These are phyloP conservation scores for Procavia capensis DNA, from an alignment of 2,113 vertebrate genomes.

Conservation along the genomic window DNA sequence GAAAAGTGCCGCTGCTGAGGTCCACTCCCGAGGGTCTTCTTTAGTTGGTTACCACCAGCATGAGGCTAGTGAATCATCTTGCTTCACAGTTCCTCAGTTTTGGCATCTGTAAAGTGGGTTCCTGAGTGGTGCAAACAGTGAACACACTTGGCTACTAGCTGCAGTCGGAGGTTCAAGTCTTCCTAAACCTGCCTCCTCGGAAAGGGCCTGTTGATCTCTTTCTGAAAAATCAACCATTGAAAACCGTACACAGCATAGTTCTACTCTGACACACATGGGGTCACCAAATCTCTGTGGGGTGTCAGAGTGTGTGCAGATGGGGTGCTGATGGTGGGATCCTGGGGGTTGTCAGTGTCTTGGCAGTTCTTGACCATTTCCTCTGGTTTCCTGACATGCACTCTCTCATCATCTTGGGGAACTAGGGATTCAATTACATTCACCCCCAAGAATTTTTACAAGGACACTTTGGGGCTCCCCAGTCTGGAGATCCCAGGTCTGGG, in stretches of 20 bases:
- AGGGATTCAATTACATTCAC: background rate
- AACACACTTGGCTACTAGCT: background rate
- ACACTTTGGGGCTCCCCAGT: background rate
- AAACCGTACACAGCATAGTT: background rate
- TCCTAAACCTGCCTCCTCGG: background rate
- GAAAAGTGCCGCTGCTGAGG: background rate
- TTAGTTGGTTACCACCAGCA: background rate
- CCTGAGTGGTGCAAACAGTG: background rate
- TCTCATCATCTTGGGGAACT: background rate
- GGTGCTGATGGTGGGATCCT: fast-evolving
- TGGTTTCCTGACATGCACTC: fast-evolving
- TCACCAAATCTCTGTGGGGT: background rate
- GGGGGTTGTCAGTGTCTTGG: background rate
- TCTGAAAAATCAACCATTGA: background rate
- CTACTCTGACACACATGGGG: background rate
- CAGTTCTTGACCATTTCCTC: background rate
- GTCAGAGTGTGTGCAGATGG: background rate
- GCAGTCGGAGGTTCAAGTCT: too few species aligned
- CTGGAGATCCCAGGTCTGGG: fast-evolving
- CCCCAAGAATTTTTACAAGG: background rate
- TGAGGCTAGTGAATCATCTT: background rate
- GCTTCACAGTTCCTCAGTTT: background rate
- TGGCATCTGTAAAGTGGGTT: background rate
- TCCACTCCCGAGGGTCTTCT: background rate
- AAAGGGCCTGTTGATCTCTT: background rate